Evolutionary conservation across 2,797 vertebrate species (phyloP), one percentile per base, ranked within the genome.

Genomic region (Percopsis omiscomaycus): DNA sequence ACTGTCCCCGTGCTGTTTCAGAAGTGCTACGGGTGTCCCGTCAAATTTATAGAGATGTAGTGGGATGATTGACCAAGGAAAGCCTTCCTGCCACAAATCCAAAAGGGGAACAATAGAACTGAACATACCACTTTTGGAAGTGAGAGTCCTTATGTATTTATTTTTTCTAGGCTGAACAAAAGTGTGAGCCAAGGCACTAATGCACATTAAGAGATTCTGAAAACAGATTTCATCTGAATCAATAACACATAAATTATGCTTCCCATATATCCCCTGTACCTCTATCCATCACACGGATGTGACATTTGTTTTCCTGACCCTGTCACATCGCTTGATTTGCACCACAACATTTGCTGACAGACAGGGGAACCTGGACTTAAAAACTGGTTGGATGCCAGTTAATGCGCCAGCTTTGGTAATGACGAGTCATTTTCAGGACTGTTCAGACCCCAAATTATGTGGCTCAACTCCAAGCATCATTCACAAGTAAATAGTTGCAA

Each of bases 251-350:
- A 84, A 85, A 88, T 86, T 81, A 84, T 74, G 72, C 59, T 74
- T 78, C 75, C 77, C 73, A 81, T 82, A 82, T 77, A 84, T 83
- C 69, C 78, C 61, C 28, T 59, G 74, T 64, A 64, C 75, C 74
- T 71, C 74, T 63, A 81, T 89, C 81, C 80, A 81, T 86, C 87
- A 86, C 77, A 68, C 65, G 27, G 71, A 74, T 78, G 73, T 78
- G 86, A 89, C 86, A 78, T 71, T 77, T 86, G 85, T 80, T 84
- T 82, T 64, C 59, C 68, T 80, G 79, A 89, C 88, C 61, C 83
- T 84, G 81, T 69, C 81, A 64, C 55, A 66, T 61, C 49, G 63
- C 58, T 57, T 80, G 83, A 86, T 88, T 84, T 84, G 78, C 74
- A 53, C 74, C 72, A 54, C 61, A 82, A 76, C 84, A 87, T 89